phyloP scores from a whole-genome alignment of 2,797 vertebrate species.

The Bothrops alternatus region DNA sequence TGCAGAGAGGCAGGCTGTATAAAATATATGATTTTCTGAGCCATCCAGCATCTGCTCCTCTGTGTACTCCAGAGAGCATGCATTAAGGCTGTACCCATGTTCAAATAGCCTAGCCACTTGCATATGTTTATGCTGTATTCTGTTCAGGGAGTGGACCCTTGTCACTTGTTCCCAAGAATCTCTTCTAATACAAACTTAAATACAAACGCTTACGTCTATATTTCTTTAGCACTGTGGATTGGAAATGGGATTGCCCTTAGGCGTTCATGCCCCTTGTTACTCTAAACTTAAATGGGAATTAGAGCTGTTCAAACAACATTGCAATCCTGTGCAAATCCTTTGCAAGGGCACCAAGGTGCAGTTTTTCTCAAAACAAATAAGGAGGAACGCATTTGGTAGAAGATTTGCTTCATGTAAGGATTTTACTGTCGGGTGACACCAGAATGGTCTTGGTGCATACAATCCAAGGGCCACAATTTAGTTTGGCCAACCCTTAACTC shows the following conservation, averaged over 20 bases:
- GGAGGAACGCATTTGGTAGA: not conserved
- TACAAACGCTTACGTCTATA: not conserved
- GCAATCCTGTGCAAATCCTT: not conserved
- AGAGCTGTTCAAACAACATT: not conserved
- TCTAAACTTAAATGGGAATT: not conserved
- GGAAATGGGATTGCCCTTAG: not conserved
- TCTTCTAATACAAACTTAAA: not conserved
- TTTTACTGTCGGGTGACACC: not conserved
- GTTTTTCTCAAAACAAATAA: not conserved
- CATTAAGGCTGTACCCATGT: not conserved
- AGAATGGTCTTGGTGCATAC: not conserved
- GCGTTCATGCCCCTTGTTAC: not conserved
- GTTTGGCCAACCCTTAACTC: not conserved
- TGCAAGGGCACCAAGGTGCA: not conserved
- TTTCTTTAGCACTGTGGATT: not conserved
- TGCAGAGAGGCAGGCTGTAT: not conserved
- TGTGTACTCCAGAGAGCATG: not conserved
- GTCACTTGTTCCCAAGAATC: not conserved
- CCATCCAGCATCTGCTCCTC: not conserved
- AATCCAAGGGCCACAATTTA: not conserved
- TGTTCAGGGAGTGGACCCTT: not conserved
- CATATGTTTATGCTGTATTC: not conserved
- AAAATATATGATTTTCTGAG: not conserved
- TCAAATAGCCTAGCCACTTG: constrained; percentile 5
- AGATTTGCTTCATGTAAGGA: not conserved